These are phyloP conservation scores for Tipula helvola DNA, from an alignment of 2,888 invertebrate species.

Conservation along the genomic window DNA sequence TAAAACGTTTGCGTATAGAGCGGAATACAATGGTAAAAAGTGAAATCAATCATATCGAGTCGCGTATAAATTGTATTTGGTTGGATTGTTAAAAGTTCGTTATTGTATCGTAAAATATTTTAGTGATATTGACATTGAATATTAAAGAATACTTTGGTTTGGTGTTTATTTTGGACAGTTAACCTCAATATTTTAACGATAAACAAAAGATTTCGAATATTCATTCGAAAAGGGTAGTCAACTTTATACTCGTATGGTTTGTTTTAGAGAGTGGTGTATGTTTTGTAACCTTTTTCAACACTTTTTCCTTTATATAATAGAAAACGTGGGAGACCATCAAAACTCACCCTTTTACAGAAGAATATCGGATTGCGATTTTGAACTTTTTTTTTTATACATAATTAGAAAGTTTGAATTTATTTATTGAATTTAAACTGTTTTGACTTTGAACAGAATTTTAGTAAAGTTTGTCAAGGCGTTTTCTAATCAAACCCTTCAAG, in stretches of 20 bases:
- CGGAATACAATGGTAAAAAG: neutral
- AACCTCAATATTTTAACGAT: neutral
- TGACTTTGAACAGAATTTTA: too few species aligned
- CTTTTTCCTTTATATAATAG: too few species aligned
- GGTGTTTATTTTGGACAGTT: neutral
- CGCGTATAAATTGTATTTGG: neutral
- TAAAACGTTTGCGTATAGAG: neutral
- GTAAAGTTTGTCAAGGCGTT: too few species aligned
- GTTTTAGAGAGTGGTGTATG: neutral
- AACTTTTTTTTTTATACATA: too few species aligned
- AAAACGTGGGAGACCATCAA: too few species aligned
- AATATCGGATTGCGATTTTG: too few species aligned
- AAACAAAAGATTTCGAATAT: neutral
- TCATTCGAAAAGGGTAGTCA: neutral
- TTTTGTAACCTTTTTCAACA: too few species aligned
- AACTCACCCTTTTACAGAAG: too few species aligned
- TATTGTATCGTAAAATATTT: neutral
- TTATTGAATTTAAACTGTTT: too few species aligned
- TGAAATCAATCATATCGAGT: neutral
- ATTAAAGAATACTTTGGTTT: neutral
- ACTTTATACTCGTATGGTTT: neutral
- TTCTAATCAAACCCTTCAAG: too few species aligned
- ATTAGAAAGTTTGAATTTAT: too few species aligned
- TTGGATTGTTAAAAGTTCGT: neutral
- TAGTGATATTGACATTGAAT: neutral